phyloP scores from a whole-genome alignment of 2,888 invertebrate species.

The Tinea trinotella region DNA sequence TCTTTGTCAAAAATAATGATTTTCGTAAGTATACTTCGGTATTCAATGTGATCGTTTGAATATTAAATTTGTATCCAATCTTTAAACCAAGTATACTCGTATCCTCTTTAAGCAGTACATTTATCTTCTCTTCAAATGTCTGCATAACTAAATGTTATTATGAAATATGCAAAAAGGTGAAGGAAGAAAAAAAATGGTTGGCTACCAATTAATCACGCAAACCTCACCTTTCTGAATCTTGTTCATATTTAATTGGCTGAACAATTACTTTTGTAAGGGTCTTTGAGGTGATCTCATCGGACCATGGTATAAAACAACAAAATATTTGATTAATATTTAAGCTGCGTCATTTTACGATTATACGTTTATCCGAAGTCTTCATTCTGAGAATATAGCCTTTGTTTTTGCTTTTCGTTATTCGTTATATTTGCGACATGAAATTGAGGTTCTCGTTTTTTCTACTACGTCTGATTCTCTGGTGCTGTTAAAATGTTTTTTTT shows the following conservation, averaged over 20 bases:
- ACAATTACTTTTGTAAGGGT: constrained; percentile 2
- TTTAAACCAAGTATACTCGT: too few species aligned
- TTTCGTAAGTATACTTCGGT: too few species aligned
- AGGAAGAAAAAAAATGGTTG: too few species aligned
- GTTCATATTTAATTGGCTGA: background rate
- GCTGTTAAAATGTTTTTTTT: too few species aligned
- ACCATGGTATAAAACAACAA: background rate
- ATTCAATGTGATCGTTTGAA: too few species aligned
- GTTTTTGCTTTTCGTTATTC: background rate
- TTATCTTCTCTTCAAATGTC: too few species aligned
- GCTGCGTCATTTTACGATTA: constrained; percentile 1
- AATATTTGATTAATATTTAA: constrained; percentile 5
- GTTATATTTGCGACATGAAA: constrained; percentile 2
- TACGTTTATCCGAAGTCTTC: background rate
- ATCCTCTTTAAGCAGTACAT: too few species aligned
- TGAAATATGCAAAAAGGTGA: too few species aligned
- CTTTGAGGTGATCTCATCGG: background rate
- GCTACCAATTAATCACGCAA: background rate
- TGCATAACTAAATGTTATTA: too few species aligned
- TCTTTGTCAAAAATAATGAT: too few species aligned
- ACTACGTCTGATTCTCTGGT: background rate
- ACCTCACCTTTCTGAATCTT: background rate
- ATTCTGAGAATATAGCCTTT: constrained; percentile 1
- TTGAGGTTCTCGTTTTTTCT: background rate
- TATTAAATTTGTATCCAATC: too few species aligned